phyloP scores from a whole-genome alignment of 2,888 invertebrate species.

The Apamea monoglypha region DNA sequence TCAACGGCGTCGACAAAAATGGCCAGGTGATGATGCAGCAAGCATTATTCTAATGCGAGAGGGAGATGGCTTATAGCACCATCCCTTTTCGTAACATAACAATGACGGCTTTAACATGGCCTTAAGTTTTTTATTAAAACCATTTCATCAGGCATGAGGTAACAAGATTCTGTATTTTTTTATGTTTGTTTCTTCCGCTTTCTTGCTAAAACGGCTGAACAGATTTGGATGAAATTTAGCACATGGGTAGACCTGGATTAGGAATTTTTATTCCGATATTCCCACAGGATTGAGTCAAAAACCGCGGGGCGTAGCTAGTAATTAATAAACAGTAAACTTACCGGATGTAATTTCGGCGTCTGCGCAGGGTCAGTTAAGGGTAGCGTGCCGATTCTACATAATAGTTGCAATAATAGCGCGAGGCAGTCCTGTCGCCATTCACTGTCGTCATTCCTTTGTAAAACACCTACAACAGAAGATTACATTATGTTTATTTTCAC shows the following conservation, averaged over 20 bases:
- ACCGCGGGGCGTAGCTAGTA: neutral
- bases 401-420: conserved; percentile 95
- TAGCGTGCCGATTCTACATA: conserved; percentile 96
- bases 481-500: neutral
- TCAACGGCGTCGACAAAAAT: neutral
- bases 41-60: neutral
- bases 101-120: neutral
- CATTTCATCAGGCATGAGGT: neutral
- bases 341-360: conserved; percentile 92
- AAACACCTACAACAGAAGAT: conserved; percentile 86
- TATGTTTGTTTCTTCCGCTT: too few relatives aligned
- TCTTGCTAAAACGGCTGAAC: too few relatives aligned
- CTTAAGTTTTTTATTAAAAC: neutral
- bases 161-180: neutral
- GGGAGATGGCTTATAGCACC: neutral
- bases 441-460: conserved; percentile 94
- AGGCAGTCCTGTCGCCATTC: conserved; percentile 99
- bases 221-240: too few relatives aligned
- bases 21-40: neutral
- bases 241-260: too few relatives aligned
- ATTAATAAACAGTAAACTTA: conserved; percentile 70
- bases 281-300: too few relatives aligned
- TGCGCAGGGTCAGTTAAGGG: conserved; percentile 86
- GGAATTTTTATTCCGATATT: too few relatives aligned
- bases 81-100: neutral